Percentiles rank a stretch among this genome's conserved stretches.
These are phyloP conservation scores for Helogale parvula DNA, from an alignment of 2,113 vertebrate species.

Conservation along the genomic window DNA sequence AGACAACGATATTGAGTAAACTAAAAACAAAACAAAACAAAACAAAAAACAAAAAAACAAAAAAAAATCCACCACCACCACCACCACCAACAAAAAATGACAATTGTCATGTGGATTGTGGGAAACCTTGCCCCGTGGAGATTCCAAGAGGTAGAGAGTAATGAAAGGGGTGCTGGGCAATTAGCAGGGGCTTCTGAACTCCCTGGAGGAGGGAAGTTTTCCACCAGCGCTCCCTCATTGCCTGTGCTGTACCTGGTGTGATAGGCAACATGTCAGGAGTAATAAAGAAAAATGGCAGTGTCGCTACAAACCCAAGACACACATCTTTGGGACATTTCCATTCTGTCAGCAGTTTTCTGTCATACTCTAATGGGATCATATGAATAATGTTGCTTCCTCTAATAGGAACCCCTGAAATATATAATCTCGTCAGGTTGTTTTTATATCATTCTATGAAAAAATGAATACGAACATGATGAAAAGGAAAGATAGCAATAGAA, in stretches of 20 bases:
- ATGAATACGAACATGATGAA: conserved; percentile 61
- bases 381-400: conserved; percentile 83
- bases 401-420: conserved; percentile 72
- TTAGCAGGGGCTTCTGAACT: conserved; percentile 47
- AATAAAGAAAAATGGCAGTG: conserved; percentile 79
- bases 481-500: conserved; percentile 70
- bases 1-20: not conserved
- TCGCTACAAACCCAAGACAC: conserved; percentile 70
- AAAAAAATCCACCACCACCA: too few relatives aligned
- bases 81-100: not conserved
- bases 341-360: conserved; percentile 80
- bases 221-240: not conserved
- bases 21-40: not conserved
- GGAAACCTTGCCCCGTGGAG: not conserved
- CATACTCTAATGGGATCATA: conserved; percentile 79
- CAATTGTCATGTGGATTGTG: not conserved
- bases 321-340: conserved; percentile 73
- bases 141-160: not conserved
- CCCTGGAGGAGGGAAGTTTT: conserved; percentile 45
- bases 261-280: conserved; percentile 64
- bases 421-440: conserved; percentile 81
- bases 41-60: not conserved
- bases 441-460: conserved; percentile 75
- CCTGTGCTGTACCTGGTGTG: conserved; percentile 21
- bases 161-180: not conserved